Percentiles rank a stretch among this genome's conserved stretches.
These are phyloP conservation scores for Drosophila robusta DNA, from an alignment of 2,888 invertebrate genomes.

Conservation along the genomic window DNA sequence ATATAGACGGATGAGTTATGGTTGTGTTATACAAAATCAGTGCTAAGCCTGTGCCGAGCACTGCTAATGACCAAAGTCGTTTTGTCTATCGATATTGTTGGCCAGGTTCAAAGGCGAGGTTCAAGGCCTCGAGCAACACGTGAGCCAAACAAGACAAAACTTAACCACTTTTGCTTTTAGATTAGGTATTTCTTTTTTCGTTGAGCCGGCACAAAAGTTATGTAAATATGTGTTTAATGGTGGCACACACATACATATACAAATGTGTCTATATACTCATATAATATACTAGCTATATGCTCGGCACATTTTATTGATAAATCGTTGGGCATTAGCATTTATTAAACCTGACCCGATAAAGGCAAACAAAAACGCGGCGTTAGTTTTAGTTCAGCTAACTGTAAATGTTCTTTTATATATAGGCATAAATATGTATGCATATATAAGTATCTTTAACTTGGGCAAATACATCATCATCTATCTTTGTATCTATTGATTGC, in stretches of 20 bases:
- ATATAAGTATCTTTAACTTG: not conserved
- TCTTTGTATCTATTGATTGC: constrained; percentile 24
- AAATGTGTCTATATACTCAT: not conserved
- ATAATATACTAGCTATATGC: constrained; percentile 1
- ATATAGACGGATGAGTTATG: constrained; percentile 33
- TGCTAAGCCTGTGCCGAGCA: constrained; percentile 16
- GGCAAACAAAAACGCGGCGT: constrained; percentile 1
- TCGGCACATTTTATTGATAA: constrained; percentile 43
- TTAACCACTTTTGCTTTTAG: constrained; percentile 55
- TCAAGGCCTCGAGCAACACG: constrained; percentile 60
- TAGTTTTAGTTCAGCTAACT: constrained; percentile 34
- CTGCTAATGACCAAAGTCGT: constrained; percentile 39
- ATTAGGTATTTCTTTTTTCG: constrained; percentile 11
- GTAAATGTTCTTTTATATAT: constrained; percentile 20
- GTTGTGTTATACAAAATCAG: constrained; percentile 36
- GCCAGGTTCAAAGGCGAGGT: constrained; percentile 34
- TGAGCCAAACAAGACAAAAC: constrained; percentile 34
- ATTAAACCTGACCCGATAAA: constrained; percentile 35
- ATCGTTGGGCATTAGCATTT: constrained; percentile 42
- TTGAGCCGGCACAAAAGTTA: constrained; percentile 30
- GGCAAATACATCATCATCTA: constrained; percentile 15
- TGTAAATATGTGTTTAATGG: constrained; percentile 41
- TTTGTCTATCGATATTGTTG: constrained; percentile 44
- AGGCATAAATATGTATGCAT: not conserved
- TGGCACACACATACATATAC: not conserved